Conservation (phyloP, 2,113 vertebrate species). For the Gasterosteus aculeatus region DNA sequence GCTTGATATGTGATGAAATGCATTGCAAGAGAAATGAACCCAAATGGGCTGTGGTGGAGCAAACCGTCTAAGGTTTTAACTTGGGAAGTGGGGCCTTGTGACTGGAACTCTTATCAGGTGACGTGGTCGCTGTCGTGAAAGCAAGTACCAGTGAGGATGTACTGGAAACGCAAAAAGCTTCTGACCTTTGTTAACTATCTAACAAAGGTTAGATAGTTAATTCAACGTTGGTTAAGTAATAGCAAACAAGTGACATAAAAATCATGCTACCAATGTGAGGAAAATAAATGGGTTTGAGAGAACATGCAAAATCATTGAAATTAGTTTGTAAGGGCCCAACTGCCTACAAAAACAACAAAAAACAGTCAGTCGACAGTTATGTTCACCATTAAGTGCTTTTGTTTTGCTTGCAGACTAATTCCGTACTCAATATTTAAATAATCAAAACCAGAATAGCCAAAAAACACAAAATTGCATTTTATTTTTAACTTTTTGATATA, state of each 20-base stretch:
- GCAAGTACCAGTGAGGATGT: constrained; percentile 43
- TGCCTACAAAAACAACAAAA: constrained; percentile 53
- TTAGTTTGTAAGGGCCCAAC: constrained; percentile 18
- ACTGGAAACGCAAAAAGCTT: constrained; percentile 23
- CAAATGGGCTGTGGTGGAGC: constrained; percentile 35
- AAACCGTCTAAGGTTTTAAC: constrained; percentile 48
- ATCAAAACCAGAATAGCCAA: not conserved
- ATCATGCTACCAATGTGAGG: constrained; percentile 35
- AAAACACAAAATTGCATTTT: not conserved
- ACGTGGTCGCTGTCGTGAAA: constrained; percentile 36
- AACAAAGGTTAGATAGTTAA: constrained; percentile 3
- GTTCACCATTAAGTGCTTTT: constrained; percentile 9
- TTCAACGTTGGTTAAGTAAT: constrained; percentile 21
- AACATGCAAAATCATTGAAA: constrained; percentile 60
- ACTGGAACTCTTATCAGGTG: constrained; percentile 41
- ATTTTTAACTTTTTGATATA: not conserved
- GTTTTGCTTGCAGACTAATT: not conserved
- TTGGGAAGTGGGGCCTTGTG: constrained; percentile 25
- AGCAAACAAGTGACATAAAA: constrained; percentile 37
- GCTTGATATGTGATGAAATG: constrained; percentile 55
- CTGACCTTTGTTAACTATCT: too few relatives aligned
- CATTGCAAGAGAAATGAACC: constrained; percentile 47
- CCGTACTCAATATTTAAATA: not conserved
- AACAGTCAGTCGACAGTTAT: constrained; percentile 44
- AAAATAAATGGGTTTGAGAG: constrained; percentile 37